Evolutionary conservation across 2,797 vertebrate species (phyloP).

Genomic region (Pseudomugil gertrudae): DNA sequence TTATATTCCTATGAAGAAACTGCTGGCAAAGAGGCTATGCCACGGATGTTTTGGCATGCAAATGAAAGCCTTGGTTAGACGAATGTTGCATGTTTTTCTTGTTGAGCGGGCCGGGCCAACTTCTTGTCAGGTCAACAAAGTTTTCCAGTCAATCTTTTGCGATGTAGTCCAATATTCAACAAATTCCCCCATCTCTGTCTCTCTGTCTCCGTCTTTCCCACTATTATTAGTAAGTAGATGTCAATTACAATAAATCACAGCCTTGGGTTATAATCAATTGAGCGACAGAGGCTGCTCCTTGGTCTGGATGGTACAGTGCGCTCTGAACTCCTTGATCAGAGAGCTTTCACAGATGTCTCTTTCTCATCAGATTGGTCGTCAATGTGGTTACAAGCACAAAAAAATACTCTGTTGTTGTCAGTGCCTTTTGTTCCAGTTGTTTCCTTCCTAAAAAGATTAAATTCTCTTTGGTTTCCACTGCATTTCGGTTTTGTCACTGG

Average conservation of each 20-base stretch:
- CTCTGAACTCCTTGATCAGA: neutral
- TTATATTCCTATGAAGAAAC: slow-evolving; percentile 78
- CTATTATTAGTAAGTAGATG: slow-evolving; percentile 23
- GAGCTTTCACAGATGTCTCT: neutral
- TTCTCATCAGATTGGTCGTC: neutral
- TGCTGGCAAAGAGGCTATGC: slow-evolving; percentile 65
- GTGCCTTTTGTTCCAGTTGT: neutral
- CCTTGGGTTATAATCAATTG: neutral
- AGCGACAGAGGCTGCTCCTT: neutral
- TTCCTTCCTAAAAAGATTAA: neutral
- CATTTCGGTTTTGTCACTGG: neutral
- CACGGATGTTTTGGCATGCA: slow-evolving; percentile 77
- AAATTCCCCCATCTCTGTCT: slow-evolving; percentile 7
- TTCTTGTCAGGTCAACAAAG: slow-evolving; percentile 73
- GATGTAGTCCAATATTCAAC: slow-evolving; percentile 71
- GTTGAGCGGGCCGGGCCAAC: slow-evolving; percentile 70
- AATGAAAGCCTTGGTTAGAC: slow-evolving; percentile 72
- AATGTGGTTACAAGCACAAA: neutral
- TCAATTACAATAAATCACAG: too few species aligned
- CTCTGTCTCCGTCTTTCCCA: slow-evolving; percentile 14
- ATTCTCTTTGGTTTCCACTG: neutral
- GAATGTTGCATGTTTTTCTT: slow-evolving; percentile 79
- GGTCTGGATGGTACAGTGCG: neutral
- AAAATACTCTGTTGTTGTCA: neutral
- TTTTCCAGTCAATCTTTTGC: slow-evolving; percentile 79